These are phyloP conservation scores for Harpalus rufipes DNA, from an alignment of 2,888 invertebrate species.

Conservation along the genomic window DNA sequence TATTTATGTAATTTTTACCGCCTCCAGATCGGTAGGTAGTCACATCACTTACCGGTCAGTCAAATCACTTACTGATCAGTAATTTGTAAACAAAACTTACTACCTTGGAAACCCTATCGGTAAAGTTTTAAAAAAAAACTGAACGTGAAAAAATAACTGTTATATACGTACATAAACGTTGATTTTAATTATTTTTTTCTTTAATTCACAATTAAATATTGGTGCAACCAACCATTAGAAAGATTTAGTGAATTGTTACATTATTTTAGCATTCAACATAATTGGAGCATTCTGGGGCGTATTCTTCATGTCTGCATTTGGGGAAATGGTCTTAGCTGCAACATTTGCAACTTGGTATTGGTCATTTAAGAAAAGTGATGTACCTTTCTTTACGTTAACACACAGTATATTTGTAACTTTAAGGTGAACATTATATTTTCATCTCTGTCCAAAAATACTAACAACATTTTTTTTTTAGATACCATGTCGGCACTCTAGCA, in stretches of 20 bases:
- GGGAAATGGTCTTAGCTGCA: slow-evolving; percentile 94
- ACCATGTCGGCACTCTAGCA: slow-evolving; percentile 94
- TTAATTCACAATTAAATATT: too few relatives aligned
- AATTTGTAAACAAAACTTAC: too few relatives aligned
- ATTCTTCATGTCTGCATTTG: slow-evolving; percentile 93
- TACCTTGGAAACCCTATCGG: too few relatives aligned
- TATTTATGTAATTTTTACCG: too few relatives aligned
- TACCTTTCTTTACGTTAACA: slow-evolving; percentile 92
- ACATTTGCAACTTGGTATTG: slow-evolving; percentile 96
- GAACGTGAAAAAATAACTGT: too few relatives aligned
- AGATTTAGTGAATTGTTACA: not conserved
- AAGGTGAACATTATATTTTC: slow-evolving; percentile 78
- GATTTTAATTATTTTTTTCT: too few relatives aligned
- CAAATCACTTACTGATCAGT: too few relatives aligned
- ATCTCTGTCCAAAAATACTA: not conserved
- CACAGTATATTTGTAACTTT: slow-evolving; percentile 85
- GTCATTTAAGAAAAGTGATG: slow-evolving; percentile 89
- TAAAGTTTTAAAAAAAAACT: too few relatives aligned
- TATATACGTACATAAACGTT: too few relatives aligned
- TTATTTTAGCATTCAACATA: slow-evolving; percentile 82
- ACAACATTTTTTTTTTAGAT: slow-evolving; percentile 79
- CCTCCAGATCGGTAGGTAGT: too few relatives aligned
- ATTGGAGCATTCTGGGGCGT: slow-evolving; percentile 93
- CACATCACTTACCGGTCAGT: too few relatives aligned
- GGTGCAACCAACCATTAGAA: too few relatives aligned